A percentile compares a stretch with the other conserved stretches of the same genome.
Evolutionary conservation across 2,888 invertebrate species (phyloP).

Genomic region (Ormia ochracea): DNA sequence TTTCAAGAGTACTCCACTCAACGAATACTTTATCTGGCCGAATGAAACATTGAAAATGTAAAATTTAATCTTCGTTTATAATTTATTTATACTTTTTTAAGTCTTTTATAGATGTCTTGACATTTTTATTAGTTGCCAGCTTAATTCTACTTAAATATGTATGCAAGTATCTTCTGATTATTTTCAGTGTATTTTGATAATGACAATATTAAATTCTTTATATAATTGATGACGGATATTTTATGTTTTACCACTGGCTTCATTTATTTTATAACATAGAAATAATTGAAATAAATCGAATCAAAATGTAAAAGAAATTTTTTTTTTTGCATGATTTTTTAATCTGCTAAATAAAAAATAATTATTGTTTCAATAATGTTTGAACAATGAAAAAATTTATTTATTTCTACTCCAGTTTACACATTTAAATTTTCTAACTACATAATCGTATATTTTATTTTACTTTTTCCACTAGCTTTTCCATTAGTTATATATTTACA

Average conservation of each 20-base stretch:
- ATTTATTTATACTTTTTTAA: slow-evolving; percentile 28
- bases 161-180: slow-evolving; percentile 1
- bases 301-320: not conserved
- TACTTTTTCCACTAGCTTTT: not conserved
- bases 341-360: too few species aligned
- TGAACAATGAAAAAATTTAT: not conserved
- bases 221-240: slow-evolving; percentile 2
- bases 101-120: slow-evolving; percentile 21
- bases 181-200: not conserved
- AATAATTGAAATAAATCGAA: not conserved
- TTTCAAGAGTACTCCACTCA: not conserved
- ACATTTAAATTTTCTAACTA: slow-evolving; percentile 34
- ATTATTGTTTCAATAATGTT: too few species aligned
- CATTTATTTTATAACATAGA: not conserved
- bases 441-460: not conserved
- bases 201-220: not conserved
- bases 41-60: too few species aligned
- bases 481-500: too few species aligned
- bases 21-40: too few species aligned
- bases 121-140: not conserved
- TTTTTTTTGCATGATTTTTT: too few species aligned
- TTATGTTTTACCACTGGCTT: not conserved
- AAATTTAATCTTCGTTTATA: not conserved
- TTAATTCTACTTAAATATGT: not conserved
- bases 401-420: not conserved